A percentile compares a stretch with the other conserved stretches of the same genome.
phyloP scores from a whole-genome alignment of 1,140 invertebrate species.

The Drosophila willistoni region DNA sequence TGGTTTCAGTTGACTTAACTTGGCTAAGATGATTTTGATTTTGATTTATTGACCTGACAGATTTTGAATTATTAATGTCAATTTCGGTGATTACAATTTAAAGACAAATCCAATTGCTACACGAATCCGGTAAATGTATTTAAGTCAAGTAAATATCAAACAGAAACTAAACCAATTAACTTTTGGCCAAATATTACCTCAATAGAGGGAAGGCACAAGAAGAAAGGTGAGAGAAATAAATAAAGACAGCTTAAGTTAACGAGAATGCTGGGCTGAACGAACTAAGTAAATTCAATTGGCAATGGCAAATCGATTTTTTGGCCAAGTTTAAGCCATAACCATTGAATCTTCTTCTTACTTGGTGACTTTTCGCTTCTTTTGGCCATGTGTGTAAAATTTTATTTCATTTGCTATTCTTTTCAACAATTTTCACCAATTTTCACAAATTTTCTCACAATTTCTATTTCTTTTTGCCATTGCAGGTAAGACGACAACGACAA shows the following conservation, averaged over 20 bases:
- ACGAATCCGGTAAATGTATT: slow-evolving; percentile 6
- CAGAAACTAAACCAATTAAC: slow-evolving; percentile 12
- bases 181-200: background rate
- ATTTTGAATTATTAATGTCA: slow-evolving; percentile 66
- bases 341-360: background rate
- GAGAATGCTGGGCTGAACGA: too few species aligned
- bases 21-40: slow-evolving; percentile 47
- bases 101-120: slow-evolving; percentile 27
- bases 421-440: slow-evolving; percentile 33
- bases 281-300: slow-evolving; percentile 29
- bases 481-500: slow-evolving; percentile 30
- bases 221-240: background rate
- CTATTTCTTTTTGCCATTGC: slow-evolving; percentile 44
- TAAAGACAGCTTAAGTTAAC: background rate
- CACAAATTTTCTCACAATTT: slow-evolving; percentile 27
- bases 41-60: slow-evolving; percentile 73
- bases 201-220: background rate
- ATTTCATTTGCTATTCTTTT: slow-evolving; percentile 30
- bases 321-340: slow-evolving; percentile 16
- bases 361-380: background rate
- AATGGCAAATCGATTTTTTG: slow-evolving; percentile 28
- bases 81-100: slow-evolving; percentile 51
- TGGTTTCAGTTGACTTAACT: slow-evolving; percentile 59
- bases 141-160: slow-evolving; percentile 9
- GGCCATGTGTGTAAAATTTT: slow-evolving; percentile 11